Conservation (phyloP, 2,797 vertebrate species). For the Sebastes diploproa region DNA sequence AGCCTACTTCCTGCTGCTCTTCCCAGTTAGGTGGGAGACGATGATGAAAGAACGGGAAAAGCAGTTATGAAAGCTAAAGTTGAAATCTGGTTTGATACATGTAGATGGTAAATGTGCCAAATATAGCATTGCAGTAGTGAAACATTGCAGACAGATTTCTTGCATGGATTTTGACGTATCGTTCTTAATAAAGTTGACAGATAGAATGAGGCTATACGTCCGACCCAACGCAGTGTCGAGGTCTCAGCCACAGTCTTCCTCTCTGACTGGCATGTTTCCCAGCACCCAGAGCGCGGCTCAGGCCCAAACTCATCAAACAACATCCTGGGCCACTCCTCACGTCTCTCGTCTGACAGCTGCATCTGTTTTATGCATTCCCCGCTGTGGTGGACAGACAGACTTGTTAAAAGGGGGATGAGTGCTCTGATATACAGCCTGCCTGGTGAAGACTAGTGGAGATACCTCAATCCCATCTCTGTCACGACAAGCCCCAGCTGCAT, state of each 20-base stretch:
- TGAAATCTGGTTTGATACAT: neutral
- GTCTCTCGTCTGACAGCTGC: conserved; percentile 58
- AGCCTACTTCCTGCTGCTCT: conserved; percentile 3
- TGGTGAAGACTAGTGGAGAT: conserved; percentile 54
- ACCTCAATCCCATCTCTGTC: conserved; percentile 48
- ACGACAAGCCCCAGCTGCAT: conserved; percentile 47
- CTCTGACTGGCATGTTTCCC: conserved; percentile 44
- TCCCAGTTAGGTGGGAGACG: neutral
- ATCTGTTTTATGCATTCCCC: conserved; percentile 76
- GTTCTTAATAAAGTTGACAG: conserved; percentile 24
- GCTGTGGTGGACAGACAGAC: conserved; percentile 49
- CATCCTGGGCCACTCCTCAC: conserved; percentile 48
- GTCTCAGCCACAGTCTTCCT: conserved; percentile 21
- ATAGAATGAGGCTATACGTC: neutral
- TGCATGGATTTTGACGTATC: neutral
- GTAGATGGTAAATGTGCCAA: neutral
- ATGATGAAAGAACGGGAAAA: conserved; percentile 32
- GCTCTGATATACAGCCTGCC: conserved; percentile 69
- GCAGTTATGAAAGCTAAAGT: neutral
- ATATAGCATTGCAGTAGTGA: neutral
- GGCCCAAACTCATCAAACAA: conserved; percentile 54
- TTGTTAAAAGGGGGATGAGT: conserved; percentile 71
- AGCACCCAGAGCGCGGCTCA: conserved; percentile 20
- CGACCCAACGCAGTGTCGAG: neutral
- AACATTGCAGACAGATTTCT: neutral